Evolutionary conservation across 2,797 vertebrate species (phyloP), one percentile per base, ranked within the genome.

Genomic region (Hippocampus kuda): DNA sequence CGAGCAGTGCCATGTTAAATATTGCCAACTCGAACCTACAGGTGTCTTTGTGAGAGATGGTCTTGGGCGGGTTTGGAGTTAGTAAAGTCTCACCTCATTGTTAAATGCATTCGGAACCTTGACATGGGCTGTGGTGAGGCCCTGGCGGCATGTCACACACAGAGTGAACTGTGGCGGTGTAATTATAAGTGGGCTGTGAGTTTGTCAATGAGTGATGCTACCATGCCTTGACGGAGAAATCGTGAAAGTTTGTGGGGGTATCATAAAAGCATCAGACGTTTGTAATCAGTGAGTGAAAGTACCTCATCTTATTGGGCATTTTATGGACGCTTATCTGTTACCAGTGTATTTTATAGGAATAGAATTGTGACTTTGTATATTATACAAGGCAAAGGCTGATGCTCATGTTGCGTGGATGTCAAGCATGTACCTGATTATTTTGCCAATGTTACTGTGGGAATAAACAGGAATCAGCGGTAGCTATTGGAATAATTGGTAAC

Each of bases 171-270:
- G 79, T 76, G 72, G 66, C 70, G 69, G 83, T 82, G 86, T 83
- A 91, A 91, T 91, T 90, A 90, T 84, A 86, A 76, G 56, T 72
- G 77, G 70, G 66, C 71, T 89, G 89, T 83, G 79, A 90, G 74
- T 81, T 87, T 81, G 69, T 66, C 72, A 16, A 22, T 76, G 69
- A 76, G 77, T 70, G 73, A 82, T 78, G 71, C 70, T 70, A 3
- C 72, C 57, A 74, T 70, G 53, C 56, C 68, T 70, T 64, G 51
- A 76, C 68, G 63, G 59, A 72, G 80, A 80, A 74, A 34, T 70
- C 53, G n/a, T 72, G 63, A 66, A 69, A 54, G 68, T 72, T 81
- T 62, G 34, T 44, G 57, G 46, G 13, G 24, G 27, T 34, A 30
- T 1, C 10, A 41, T 18, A 49, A 69, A 46, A 69, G 24, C 79